phyloP scores from a whole-genome alignment of 2,888 invertebrate genomes.

The Sussaba pulchella region DNA sequence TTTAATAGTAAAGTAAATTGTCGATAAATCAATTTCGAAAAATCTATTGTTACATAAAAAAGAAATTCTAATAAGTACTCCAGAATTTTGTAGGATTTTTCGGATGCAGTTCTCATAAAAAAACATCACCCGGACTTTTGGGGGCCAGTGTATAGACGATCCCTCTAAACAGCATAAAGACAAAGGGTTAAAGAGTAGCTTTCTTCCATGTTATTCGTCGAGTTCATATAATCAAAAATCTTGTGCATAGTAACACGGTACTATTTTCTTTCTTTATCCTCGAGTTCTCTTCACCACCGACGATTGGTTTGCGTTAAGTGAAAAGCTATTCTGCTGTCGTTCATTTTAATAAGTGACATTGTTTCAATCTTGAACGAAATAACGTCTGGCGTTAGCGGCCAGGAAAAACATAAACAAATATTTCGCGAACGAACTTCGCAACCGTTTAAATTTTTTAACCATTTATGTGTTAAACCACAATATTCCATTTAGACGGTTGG shows the following conservation, averaged over 20 bases:
- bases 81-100: too few relatives aligned
- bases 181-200: too few relatives aligned
- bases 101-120: too few relatives aligned
- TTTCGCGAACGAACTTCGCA: conserved; percentile 18
- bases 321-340: background rate
- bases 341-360: conserved; percentile 1
- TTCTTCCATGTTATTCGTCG: too few relatives aligned
- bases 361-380: conserved; percentile 16
- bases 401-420: background rate
- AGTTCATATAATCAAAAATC: background rate
- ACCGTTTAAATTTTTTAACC: conserved; percentile 40
- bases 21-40: too few relatives aligned
- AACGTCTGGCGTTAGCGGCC: background rate
- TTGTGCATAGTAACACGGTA: too few relatives aligned
- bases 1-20: too few relatives aligned
- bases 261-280: background rate
- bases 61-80: too few relatives aligned
- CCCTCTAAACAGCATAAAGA: too few relatives aligned
- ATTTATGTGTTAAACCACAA: conserved; percentile 10
- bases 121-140: too few relatives aligned
- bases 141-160: too few relatives aligned
- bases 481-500: conserved; percentile 30
- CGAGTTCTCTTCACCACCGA: background rate
- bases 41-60: too few relatives aligned
- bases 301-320: background rate